These are phyloP conservation scores for Parnassius mnemosyne DNA, from an alignment of 2,888 invertebrate species.

Conservation along the genomic window DNA sequence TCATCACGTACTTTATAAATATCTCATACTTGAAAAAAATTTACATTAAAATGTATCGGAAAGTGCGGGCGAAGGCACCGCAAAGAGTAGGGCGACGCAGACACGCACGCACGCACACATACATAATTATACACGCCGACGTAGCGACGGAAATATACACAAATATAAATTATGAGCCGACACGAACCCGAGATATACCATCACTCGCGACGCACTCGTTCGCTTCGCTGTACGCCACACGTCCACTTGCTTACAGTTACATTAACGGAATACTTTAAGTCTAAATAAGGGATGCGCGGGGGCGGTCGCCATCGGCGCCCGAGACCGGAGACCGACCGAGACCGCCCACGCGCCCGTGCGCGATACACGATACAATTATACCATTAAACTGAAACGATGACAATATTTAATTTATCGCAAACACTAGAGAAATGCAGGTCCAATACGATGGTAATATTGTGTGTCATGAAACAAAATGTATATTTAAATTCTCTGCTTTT, in stretches of 20 bases:
- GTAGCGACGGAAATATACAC: slow-evolving; percentile 50
- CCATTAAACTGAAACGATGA: slow-evolving; percentile 77
- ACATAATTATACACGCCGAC: slow-evolving; percentile 20
- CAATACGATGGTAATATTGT: slow-evolving; percentile 82
- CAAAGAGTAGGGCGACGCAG: slow-evolving; percentile 41
- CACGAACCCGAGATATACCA: slow-evolving; percentile 58
- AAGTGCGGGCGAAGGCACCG: slow-evolving; percentile 57
- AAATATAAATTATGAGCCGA: slow-evolving; percentile 63
- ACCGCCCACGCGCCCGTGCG: slow-evolving; percentile 35
- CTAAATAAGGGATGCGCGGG: slow-evolving; percentile 66
- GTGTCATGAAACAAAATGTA: slow-evolving; percentile 83
- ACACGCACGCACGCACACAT: slow-evolving; percentile 34
- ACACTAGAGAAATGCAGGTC: slow-evolving; percentile 82
- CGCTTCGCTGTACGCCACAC: slow-evolving; percentile 72
- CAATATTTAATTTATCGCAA: slow-evolving; percentile 79
- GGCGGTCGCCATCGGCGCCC: slow-evolving; percentile 34
- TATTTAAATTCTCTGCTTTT: slow-evolving; percentile 82
- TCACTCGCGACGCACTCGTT: slow-evolving; percentile 73
- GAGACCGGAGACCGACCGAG: slow-evolving; percentile 31
- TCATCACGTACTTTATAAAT: slow-evolving; percentile 79
- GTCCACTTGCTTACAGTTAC: slow-evolving; percentile 73
- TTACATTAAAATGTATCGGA: slow-evolving; percentile 75
- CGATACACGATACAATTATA: slow-evolving; percentile 49
- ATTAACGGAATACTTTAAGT: slow-evolving; percentile 80
- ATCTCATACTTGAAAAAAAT: slow-evolving; percentile 79